These are phyloP conservation scores for Pogoniulus pusillus DNA, from an alignment of 2,797 vertebrate genomes.

Conservation along the genomic window DNA sequence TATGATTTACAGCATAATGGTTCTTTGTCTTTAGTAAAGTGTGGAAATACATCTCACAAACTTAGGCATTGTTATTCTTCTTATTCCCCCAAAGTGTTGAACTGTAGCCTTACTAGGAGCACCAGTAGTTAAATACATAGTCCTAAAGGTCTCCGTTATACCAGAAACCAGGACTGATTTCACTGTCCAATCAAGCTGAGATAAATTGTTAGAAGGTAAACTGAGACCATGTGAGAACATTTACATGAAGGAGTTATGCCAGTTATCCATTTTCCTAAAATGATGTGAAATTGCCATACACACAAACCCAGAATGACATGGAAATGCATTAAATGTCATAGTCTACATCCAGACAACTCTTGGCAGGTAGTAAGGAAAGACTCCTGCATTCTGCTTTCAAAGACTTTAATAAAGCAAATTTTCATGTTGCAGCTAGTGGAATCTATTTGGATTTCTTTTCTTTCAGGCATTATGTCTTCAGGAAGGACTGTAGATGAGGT, in stretches of 20 bases:
- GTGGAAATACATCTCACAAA: background rate
- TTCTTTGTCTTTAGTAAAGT: background rate
- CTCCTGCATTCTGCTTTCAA: background rate
- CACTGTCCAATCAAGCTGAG: background rate
- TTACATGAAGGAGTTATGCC: background rate
- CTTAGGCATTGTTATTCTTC: background rate
- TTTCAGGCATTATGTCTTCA: background rate
- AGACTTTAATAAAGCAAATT: background rate
- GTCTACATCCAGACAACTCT: background rate
- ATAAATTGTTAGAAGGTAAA: background rate
- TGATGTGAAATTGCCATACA: background rate
- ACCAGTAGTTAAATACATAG: background rate
- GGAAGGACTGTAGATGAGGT: slow-evolving; percentile 14
- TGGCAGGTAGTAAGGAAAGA: background rate
- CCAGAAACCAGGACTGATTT: background rate
- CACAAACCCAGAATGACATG: background rate
- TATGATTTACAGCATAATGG: background rate
- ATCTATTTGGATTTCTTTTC: background rate
- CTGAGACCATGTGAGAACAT: background rate
- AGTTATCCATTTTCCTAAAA: background rate
- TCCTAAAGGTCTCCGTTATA: background rate
- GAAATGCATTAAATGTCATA: background rate
- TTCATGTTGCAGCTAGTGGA: background rate
- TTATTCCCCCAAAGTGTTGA: background rate
- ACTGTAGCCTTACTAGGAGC: background rate